A percentile compares a stretch with the other conserved stretches of the same genome.
These are phyloP conservation scores for Leptothorax acervorum DNA, from an alignment of 2,888 invertebrate species.

Conservation along the genomic window DNA sequence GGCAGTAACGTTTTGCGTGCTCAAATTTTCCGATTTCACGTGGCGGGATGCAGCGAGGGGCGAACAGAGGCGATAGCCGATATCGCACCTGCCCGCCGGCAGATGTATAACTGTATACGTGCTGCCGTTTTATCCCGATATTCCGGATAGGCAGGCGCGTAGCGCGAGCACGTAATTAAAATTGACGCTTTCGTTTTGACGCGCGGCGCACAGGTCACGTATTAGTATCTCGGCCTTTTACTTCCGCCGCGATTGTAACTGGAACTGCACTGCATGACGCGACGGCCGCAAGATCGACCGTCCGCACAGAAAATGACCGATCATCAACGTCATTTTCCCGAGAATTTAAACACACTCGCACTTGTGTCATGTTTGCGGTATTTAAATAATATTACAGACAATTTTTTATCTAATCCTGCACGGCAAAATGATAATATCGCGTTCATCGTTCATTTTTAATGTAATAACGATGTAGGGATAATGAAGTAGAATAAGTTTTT, in stretches of 20 bases:
- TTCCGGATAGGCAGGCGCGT: constrained; percentile 66
- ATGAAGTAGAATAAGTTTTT: not conserved
- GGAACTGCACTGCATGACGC: not conserved
- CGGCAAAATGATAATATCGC: not conserved
- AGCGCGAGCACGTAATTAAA: constrained; percentile 76
- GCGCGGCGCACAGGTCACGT: constrained; percentile 38
- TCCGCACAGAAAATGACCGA: constrained; percentile 35
- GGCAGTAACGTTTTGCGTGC: constrained; percentile 53
- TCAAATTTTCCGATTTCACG: constrained; percentile 79
- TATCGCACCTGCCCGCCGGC: constrained; percentile 73
- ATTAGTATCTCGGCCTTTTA: constrained; percentile 59
- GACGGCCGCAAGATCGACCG: constrained; percentile 49
- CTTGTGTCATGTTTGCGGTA: not conserved
- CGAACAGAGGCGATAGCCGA: constrained; percentile 75
- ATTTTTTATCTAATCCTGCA: not conserved
- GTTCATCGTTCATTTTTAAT: not conserved
- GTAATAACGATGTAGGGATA: not conserved
- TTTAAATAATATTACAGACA: not conserved
- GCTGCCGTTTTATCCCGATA: constrained; percentile 69
- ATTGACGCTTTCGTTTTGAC: constrained; percentile 78
- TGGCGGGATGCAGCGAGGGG: constrained; percentile 61
- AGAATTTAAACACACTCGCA: not conserved
- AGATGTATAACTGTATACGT: constrained; percentile 60
- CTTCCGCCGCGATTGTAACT: constrained; percentile 62
- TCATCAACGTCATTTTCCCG: not conserved